phyloP scores from a whole-genome alignment of 2,888 invertebrate genomes.

The Noctua comes region DNA sequence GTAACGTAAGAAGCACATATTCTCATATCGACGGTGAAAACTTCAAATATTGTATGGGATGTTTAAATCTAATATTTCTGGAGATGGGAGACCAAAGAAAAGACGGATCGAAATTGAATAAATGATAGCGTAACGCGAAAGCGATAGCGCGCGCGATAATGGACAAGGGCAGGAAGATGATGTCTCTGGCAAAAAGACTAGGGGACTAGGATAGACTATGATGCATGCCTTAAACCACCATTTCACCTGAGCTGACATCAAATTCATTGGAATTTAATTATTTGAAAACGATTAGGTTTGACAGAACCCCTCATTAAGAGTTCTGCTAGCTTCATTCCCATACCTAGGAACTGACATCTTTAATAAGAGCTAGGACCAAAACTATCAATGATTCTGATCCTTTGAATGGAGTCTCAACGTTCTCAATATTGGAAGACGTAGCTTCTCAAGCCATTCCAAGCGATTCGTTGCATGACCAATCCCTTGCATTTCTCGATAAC shows the following conservation, averaged over 20 bases:
- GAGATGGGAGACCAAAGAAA: not conserved
- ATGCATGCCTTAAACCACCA: not conserved
- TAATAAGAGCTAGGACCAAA: not conserved
- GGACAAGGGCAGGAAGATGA: not conserved
- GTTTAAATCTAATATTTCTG: not conserved
- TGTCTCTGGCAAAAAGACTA: not conserved
- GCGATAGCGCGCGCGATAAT: not conserved
- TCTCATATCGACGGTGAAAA: not conserved
- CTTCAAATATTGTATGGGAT: not conserved
- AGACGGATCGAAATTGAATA: not conserved
- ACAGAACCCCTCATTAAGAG: not conserved
- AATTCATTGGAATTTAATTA: not conserved
- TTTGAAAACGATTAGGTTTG: not conserved
- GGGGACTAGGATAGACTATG: not conserved
- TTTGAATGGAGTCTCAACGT: not conserved
- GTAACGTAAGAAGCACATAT: not conserved
- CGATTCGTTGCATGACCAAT: not conserved
- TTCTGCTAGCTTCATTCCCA: not conserved
- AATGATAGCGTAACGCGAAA: not conserved
- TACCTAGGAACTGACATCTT: not conserved
- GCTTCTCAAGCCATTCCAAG: not conserved
- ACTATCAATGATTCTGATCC: not conserved
- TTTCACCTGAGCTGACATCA: not conserved
- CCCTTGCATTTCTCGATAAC: constrained; percentile 22
- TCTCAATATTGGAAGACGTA: not conserved